Evolutionary conservation across 1,140 invertebrate species (phyloP).

Genomic region (Pseudomyrmex concolor): DNA sequence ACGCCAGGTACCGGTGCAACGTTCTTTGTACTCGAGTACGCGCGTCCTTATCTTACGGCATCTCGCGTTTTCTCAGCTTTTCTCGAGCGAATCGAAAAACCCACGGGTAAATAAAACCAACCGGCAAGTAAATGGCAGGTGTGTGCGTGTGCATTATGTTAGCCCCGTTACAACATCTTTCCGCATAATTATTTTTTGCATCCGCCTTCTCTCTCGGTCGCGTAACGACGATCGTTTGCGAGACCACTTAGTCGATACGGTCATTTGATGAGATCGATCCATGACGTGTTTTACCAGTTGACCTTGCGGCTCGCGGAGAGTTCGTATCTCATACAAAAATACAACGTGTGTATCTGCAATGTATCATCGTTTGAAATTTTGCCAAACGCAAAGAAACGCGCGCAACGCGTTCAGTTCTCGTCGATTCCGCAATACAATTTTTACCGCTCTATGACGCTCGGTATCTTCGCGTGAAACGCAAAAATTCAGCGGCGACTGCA

Average conservation of each 20-base stretch:
- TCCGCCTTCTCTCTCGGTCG: no score
- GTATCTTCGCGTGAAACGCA: background rate
- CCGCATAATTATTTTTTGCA: no score
- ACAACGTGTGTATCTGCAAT: background rate
- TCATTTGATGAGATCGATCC: no score
- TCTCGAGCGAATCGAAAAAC: background rate
- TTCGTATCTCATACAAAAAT: constrained; percentile 31
- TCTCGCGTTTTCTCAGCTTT: constrained; percentile 43
- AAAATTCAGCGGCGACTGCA: constrained; percentile 12
- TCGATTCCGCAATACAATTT: background rate
- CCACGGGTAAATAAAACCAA: constrained; percentile 22
- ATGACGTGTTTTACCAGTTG: background rate
- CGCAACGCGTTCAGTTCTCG: background rate
- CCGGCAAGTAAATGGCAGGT: no score
- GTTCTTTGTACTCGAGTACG: constrained; percentile 10
- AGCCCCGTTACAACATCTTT: no score
- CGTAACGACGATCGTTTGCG: background rate
- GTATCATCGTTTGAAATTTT: constrained; percentile 24
- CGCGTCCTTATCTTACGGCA: constrained; percentile 39
- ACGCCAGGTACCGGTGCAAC: constrained; percentile 57
- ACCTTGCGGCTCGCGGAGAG: background rate
- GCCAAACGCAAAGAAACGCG: constrained; percentile 12
- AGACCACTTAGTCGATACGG: no score
- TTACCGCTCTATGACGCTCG: no score
- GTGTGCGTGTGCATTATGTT: no score